Base-by-base conservation (phyloP, 2,797 vertebrate species). In the Microctenopoma lineatum region DNA sequence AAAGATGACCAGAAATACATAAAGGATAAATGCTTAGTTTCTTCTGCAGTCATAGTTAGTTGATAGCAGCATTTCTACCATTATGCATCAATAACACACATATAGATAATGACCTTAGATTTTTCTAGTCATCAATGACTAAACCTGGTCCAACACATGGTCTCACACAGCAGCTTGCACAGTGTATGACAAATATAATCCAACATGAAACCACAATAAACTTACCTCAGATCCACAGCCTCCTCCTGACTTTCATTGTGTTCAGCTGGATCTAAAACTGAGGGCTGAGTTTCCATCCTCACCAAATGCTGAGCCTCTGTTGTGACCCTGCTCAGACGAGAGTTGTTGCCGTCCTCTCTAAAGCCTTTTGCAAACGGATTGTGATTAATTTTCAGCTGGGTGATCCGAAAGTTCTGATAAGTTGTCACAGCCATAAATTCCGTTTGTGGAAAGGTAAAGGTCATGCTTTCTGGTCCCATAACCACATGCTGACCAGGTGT, bases 341-440 rank as follows among this genome's bases (percentile, higher is more conserved):
- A 79, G 63, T 92, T 95, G 76, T 93, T 76, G 7, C 95, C 93
- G 7, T 96, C 95, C 65, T 97, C 96, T 73, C 95, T 92, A 66
- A 97, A 97, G 9, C 96, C 95, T 91, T 96, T 97, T 26, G 96
- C 97, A 64, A 98, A 98, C 4, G 97, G 98, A 82, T 98, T 99
- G 70, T 97, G 95, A 79, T 96, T 95, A 77, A 99, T 98, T 91
- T 99, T 99, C 79, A 99, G 79, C 73, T 97, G 96, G 1, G 96
- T 98, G 84, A 98, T 96, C 55, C 92, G 93, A 64, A 96, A 95
- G 90, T 98, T 98, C 86, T 98, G 97, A 83, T 98, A 98, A 9
- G 96, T 95, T 1, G 96, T 98, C 72, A 99, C 97, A 0, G 97
- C 94, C 2, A 96, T 96, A 72, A 99, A 99, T 79, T 96, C 95